phyloP scores from a whole-genome alignment of 2,113 vertebrate species.

The Semnopithecus entellus region DNA sequence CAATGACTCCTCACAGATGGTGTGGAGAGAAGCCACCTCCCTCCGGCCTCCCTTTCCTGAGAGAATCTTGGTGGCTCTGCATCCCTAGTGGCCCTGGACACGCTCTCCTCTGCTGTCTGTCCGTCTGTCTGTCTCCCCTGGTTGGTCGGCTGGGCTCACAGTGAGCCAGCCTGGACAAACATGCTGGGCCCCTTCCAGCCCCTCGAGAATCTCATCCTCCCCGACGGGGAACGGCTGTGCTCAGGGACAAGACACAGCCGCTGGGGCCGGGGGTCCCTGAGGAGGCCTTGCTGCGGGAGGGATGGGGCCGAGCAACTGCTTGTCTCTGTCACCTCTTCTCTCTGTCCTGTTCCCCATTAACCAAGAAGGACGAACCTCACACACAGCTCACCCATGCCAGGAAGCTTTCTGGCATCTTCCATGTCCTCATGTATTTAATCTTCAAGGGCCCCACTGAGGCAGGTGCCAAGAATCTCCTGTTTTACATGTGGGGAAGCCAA shows the following conservation, averaged over 20 bases:
- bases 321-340: not conserved
- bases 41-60: not conserved
- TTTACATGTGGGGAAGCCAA: not conserved
- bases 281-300: not conserved
- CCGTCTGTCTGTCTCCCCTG: not conserved
- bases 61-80: not conserved
- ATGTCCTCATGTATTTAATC: rapidly evolving
- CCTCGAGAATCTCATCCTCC: no score
- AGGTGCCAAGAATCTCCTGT: not conserved
- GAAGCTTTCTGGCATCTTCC: not conserved
- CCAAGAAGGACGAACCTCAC: not conserved
- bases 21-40: not conserved
- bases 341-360: rapidly evolving
- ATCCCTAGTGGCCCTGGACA: not conserved
- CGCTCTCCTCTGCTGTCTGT: not conserved
- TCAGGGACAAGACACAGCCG: rapidly evolving
- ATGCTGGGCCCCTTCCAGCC: not conserved
- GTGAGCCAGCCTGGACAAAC: not conserved
- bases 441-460: not conserved
- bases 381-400: rapidly evolving
- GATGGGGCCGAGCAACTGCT: not conserved
- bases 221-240: not conserved
- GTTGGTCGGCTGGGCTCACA: not conserved
- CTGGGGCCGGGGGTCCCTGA: not conserved
- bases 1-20: not conserved